Evolutionary conservation across 2,888 invertebrate genomes (phyloP).

Genomic region (Xanthorhoe spadicearia): DNA sequence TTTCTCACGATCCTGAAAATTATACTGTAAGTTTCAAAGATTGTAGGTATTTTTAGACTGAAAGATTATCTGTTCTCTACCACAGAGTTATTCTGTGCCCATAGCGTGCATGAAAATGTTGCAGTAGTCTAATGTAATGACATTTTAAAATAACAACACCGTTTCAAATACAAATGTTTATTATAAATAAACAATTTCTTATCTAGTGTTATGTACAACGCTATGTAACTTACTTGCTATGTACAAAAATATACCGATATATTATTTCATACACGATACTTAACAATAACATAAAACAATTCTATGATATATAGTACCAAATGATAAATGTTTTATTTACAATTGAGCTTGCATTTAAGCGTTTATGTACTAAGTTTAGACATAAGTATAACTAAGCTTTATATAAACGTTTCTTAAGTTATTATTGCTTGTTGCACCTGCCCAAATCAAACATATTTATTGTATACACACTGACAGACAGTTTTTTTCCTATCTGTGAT

Average conservation of each 20-base stretch:
- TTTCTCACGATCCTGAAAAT: too few species aligned
- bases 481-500: too few species aligned
- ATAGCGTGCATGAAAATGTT: constrained; percentile 22
- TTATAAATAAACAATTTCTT: constrained; percentile 58
- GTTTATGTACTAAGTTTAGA: not conserved
- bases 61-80: constrained; percentile 5
- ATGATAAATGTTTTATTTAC: constrained; percentile 28
- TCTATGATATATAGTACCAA: constrained; percentile 10
- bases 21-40: too few species aligned
- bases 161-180: constrained; percentile 64
- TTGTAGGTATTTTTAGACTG: not conserved
- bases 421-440: constrained; percentile 53
- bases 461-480: constrained; percentile 4
- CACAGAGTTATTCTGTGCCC: constrained; percentile 7
- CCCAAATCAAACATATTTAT: constrained; percentile 12
- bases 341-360: constrained; percentile 35
- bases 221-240: constrained; percentile 45
- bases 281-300: not conserved
- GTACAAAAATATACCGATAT: constrained; percentile 39
- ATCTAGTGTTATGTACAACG: constrained; percentile 62
- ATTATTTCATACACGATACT: constrained; percentile 8
- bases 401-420: constrained; percentile 22
- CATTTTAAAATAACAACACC: constrained; percentile 25
- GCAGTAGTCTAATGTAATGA: constrained; percentile 16
- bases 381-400: not conserved